Evolutionary conservation across 2,113 vertebrate genomes (phyloP), one percentile per base, ranked within the genome.

Genomic region (Trinectes maculatus): DNA sequence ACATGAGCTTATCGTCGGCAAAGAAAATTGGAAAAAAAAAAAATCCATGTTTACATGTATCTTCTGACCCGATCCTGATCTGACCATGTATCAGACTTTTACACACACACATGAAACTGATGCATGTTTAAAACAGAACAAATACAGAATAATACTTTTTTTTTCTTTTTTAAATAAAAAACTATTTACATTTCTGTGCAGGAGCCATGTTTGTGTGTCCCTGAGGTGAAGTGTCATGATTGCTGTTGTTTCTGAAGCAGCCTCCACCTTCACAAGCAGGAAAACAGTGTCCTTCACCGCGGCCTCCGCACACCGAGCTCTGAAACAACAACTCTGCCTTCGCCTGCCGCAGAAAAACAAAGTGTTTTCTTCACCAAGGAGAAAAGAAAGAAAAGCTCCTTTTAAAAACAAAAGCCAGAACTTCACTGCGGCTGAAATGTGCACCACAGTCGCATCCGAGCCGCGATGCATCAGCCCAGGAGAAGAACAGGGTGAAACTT

Each of bases 151-250:
- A 51, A 36, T 4, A 29, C n/a, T n/a, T n/a, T n/a, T n/a, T n/a
- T n/a, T n/a, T n/a, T n/a, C n/a, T n/a, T n/a, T 18, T 19, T 31
- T 11, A 4, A 1, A 40, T 1, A 2, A 24, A 21, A 49, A 36
- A 58, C 19, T 15, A n/a, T 24, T 2, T 16, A 2, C 1, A 26
- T 40, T 47, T 65, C 8, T 47, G 26, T 40, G 4, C 10, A 6
- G 54, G 13, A 56, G 46, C 33, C 8, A 6, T 22, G n/a, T 43
- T 42, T 29, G 52, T 39, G 66, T 34, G 67, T 83, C 71, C 58
- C 71, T 83, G 79, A 82, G 73, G 78, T 62, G 73, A 79, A 37
- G 68, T 73, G 22, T 80, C 82, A 77, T 88, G 83, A 62, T 67
- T 39, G 43, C 53, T 48, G 69, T 52, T 57, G 49, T 37, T 21